phyloP scores from a whole-genome alignment of 2,888 invertebrate species.

The Morpho achilles region DNA sequence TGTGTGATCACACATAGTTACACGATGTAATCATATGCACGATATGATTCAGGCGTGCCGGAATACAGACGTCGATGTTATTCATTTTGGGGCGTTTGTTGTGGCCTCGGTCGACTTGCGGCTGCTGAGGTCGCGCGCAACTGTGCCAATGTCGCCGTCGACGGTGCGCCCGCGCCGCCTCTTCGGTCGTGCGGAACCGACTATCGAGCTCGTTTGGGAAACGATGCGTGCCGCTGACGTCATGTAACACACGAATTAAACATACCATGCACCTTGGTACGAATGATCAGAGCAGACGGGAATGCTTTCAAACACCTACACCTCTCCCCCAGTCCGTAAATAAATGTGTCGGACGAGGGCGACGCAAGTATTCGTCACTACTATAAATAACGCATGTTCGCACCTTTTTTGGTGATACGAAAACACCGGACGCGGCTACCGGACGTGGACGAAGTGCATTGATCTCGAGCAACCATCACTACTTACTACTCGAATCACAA shows the following conservation, averaged over 20 bases:
- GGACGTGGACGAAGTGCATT: constrained; percentile 65
- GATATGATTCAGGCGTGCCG: constrained; percentile 68
- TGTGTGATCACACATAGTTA: background rate
- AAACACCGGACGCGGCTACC: constrained; percentile 75
- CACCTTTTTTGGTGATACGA: constrained; percentile 76
- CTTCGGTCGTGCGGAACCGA: constrained; percentile 65
- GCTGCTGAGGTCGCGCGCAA: constrained; percentile 69
- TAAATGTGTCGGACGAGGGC: constrained; percentile 56
- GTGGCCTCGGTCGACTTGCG: constrained; percentile 66
- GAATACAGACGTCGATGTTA: constrained; percentile 59
- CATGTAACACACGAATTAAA: constrained; percentile 11
- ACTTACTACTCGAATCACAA: constrained; percentile 31
- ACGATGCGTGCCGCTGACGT: constrained; percentile 22
- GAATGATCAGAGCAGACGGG: constrained; percentile 11
- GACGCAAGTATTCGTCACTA: constrained; percentile 61
- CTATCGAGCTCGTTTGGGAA: constrained; percentile 32
- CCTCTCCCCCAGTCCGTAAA: constrained; percentile 58
- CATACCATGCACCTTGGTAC: background rate
- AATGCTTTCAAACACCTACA: constrained; percentile 36
- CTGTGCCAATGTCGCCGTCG: constrained; percentile 72
- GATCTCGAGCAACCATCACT: constrained; percentile 58
- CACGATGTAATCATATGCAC: constrained; percentile 38
- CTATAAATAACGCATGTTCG: constrained; percentile 72
- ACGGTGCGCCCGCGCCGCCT: constrained; percentile 44
- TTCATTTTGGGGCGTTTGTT: constrained; percentile 69